phyloP scores from a whole-genome alignment of 2,888 invertebrate genomes.

The Andrena minutula region DNA sequence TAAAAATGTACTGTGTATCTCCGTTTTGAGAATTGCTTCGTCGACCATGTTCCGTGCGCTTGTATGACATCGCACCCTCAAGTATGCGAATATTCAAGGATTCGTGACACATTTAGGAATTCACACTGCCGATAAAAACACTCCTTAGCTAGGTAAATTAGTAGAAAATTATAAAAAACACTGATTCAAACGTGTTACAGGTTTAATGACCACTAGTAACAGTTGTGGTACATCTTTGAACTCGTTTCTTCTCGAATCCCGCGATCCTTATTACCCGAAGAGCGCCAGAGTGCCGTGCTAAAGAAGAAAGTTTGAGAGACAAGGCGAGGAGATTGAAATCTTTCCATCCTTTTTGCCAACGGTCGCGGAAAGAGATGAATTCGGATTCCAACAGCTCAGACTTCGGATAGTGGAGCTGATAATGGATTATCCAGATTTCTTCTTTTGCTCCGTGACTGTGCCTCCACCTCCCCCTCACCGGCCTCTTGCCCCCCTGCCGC shows the following conservation, averaged over 20 bases:
- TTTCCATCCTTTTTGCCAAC: not conserved
- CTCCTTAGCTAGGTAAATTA: too few relatives aligned
- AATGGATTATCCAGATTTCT: slow-evolving; percentile 61
- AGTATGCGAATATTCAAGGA: too few relatives aligned
- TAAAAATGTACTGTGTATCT: too few relatives aligned
- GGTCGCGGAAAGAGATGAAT: slow-evolving; percentile 30
- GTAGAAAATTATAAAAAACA: too few relatives aligned
- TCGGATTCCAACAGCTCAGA: slow-evolving; percentile 38
- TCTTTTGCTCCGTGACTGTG: not conserved
- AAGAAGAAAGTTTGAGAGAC: too few relatives aligned
- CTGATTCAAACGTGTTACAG: too few relatives aligned
- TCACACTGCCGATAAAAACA: too few relatives aligned
- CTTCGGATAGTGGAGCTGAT: slow-evolving; percentile 33
- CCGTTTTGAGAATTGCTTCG: too few relatives aligned
- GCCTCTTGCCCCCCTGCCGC: not conserved
- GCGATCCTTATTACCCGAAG: slow-evolving; percentile 5
- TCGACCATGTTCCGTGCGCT: too few relatives aligned
- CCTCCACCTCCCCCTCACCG: not conserved
- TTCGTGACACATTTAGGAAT: too few relatives aligned
- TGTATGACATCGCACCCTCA: too few relatives aligned
- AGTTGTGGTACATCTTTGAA: not conserved
- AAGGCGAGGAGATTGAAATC: slow-evolving; percentile 18
- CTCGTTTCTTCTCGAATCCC: not conserved
- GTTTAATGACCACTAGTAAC: not conserved
- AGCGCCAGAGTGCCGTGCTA: not conserved